A percentile compares a stretch with the other conserved stretches of the same genome.
Conservation (phyloP, 2,113 vertebrate genomes). For the Hippocampus barbouri region DNA sequence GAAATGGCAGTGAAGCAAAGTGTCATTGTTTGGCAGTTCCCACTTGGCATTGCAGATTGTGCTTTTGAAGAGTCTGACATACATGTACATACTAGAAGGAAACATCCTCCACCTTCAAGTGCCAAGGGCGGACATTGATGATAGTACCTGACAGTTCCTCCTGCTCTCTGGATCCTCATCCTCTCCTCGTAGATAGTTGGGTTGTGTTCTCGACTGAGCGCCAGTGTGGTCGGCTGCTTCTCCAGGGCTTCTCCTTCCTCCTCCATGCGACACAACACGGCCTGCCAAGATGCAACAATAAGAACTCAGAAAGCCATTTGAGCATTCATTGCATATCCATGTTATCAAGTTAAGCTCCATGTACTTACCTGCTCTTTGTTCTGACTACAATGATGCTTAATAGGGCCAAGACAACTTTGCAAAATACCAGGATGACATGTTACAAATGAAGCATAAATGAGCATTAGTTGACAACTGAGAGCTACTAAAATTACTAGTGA, state of each 20-base stretch:
- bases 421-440: too few species aligned
- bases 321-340: background rate
- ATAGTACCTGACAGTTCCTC: constrained; percentile 87
- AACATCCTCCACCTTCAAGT: background rate
- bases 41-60: background rate
- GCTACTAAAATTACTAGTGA: too few species aligned
- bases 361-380: too few species aligned
- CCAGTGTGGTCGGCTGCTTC: constrained; percentile 76
- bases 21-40: background rate
- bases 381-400: too few species aligned
- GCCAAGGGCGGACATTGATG: background rate
- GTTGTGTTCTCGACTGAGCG: constrained; percentile 93
- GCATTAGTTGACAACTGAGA: too few species aligned
- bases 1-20: background rate
- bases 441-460: too few species aligned
- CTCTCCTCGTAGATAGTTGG: constrained; percentile 93
- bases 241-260: constrained; percentile 68
- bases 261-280: constrained; percentile 84
- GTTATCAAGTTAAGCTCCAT: too few species aligned
- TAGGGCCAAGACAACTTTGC: too few species aligned
- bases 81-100: background rate
- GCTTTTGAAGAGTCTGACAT: too few species aligned
- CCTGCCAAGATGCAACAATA: constrained; percentile 64
- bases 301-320: background rate
- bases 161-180: constrained; percentile 95